phyloP scores from a whole-genome alignment of 2,888 invertebrate species.

The Mechanitis mazaeus region DNA sequence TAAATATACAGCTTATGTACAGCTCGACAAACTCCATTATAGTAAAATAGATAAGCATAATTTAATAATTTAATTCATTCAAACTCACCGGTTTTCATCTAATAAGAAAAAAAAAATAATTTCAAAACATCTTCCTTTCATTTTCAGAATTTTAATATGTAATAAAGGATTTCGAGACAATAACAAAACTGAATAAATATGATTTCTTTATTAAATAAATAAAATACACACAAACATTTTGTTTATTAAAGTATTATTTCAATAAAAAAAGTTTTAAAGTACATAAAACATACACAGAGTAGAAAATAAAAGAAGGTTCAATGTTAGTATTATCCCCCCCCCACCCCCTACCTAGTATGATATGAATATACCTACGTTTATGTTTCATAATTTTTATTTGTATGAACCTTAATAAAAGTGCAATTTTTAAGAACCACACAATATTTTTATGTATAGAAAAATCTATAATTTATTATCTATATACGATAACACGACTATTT shows the following conservation, averaged over 20 bases:
- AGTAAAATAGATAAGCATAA: too few species aligned
- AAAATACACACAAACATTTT: constrained; percentile 1
- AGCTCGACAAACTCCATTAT: too few species aligned
- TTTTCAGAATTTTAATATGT: too few species aligned
- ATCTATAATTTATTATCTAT: not conserved
- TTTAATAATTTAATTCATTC: too few species aligned
- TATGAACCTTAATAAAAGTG: not conserved
- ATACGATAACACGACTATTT: not conserved
- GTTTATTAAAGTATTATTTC: not conserved
- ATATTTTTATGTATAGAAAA: too few species aligned
- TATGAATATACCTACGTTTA: not conserved
- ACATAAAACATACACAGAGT: constrained; percentile 1
- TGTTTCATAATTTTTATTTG: not conserved
- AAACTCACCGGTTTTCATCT: too few species aligned
- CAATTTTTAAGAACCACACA: too few species aligned
- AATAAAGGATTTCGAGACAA: not conserved
- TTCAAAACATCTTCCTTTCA: too few species aligned
- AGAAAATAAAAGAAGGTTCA: not conserved
- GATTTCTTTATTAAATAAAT: constrained; percentile 4
- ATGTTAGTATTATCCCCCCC: not conserved
- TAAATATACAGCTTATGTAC: too few species aligned
- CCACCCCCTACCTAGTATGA: not conserved
- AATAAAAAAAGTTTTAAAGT: constrained; percentile 5
- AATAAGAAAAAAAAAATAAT: too few species aligned
- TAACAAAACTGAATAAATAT: not conserved